Base-by-base conservation (phyloP, 1,140 invertebrate species). In the Helicoverpa zea region DNA sequence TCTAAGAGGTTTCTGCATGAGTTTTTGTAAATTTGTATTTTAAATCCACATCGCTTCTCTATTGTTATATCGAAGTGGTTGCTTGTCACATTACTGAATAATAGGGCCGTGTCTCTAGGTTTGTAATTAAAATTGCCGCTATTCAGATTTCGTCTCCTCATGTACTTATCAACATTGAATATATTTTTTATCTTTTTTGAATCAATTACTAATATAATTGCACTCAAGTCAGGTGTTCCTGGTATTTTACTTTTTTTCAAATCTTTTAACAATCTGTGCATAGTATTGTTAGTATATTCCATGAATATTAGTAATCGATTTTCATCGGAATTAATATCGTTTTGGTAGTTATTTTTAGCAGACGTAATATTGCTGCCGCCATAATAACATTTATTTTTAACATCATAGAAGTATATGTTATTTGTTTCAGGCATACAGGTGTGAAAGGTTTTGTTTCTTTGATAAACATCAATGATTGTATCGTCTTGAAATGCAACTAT, bases 261-360 rank as follows among this genome's bases (percentile, higher is more conserved):
- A 10, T 58, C 56, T 58, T 18, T 58, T 16, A 58, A 58, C 18
- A 58, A 18, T 10, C 56, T n/a, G 16, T 58, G n/a, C 16, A 58
- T 58, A 3, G 56, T 58, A 10, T 58, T 58, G 18, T 18, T 58
- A 2, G 56, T 58, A 18, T 18, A 58, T 58, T 58, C 56, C 4
- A 58, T 58, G 16, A 58, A 58, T 18, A 58, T 58, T 11, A 58
- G 56, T 58, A 58, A 58, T 10, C 56, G 56, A 16, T 58, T 58
- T n/a, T 18, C 56, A 58, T 18, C 16, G n/a, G 56, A 10, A 5
- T 18, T 2, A 58, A 9, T 18, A 58, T 58, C 16, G 0, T 13
- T 58, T 10, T 58, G 18, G 56, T 18, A 58, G 56, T 11, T 58
- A 58, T 58, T 58, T 58, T 9, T n/a, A 16, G 16, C 56, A 9